Base-by-base conservation (phyloP, 2,888 invertebrate genomes). In the Fissipunctia ypsillon region DNA sequence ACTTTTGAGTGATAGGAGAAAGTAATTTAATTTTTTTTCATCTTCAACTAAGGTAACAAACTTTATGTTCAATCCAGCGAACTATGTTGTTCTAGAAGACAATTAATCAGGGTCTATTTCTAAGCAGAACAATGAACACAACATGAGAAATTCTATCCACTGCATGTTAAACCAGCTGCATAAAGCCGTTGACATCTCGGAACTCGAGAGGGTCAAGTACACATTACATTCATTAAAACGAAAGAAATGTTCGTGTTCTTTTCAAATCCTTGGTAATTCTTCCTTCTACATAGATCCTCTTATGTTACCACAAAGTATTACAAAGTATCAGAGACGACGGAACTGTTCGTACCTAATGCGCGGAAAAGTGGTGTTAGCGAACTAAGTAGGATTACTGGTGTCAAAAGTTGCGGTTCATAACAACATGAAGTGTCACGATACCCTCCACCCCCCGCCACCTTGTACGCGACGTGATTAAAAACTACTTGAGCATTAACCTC, bases 311-410 rank as follows among this genome's bases (percentile, higher is more conserved):
- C 75, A 80, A 78, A 78, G 81, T 74, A 61, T 80, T 80, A 66
- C 81, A 78, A 78, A 84, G 82, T 75, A 81, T 81, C 57, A 75
- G 25, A 65, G 54, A n/a, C 48, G 67, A 64, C 67, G 43, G 56
- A 80, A 81, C 57, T 73, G 72, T 68, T 60, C 61, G 45, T 41
- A 67, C 22, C 4, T 43, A 50, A 64, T 69, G 69, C 45, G 45
- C 43, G 28, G 65, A 50, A 73, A 80, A 63, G 57, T 50, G 41
- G 67, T 67, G 28, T 71, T 74, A 60, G 38, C 28, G 19, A 75
- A 80, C 63, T 74, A 66, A 43, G 41, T 25, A 54, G 54, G 73
- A 66, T 83, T 78, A 84, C 67, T 28, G 54, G 48, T 48, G 56
- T 59, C 72, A 78, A 73, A 80, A 80, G 65, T 80, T 74, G 14